These are phyloP conservation scores for Drosophila oshimai DNA, from an alignment of 1,140 invertebrate genomes.

Conservation along the genomic window DNA sequence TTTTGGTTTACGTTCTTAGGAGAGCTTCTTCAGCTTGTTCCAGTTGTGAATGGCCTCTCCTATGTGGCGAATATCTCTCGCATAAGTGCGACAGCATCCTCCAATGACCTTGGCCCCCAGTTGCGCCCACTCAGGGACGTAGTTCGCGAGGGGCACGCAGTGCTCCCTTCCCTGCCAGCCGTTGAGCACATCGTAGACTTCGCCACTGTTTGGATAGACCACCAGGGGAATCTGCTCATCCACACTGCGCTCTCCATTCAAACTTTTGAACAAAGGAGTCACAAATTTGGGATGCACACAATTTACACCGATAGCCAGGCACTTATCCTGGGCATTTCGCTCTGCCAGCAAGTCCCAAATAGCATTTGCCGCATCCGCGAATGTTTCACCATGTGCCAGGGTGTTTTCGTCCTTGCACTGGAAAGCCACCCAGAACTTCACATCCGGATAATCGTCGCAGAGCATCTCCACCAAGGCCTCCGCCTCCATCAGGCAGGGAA, in stretches of 20 bases:
- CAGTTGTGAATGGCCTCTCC: slow-evolving; percentile 73
- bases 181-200: slow-evolving; percentile 84
- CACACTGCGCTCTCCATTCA: slow-evolving; percentile 73
- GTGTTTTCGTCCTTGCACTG: slow-evolving; percentile 85
- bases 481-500: slow-evolving; percentile 92
- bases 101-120: slow-evolving; percentile 89
- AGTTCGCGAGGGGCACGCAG: slow-evolving; percentile 84
- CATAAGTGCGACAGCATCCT: slow-evolving; percentile 90
- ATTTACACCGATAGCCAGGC: slow-evolving; percentile 94
- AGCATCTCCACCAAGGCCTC: slow-evolving; percentile 91
- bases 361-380: slow-evolving; percentile 84
- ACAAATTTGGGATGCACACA: slow-evolving; percentile 88
- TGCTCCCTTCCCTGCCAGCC: slow-evolving; percentile 86
- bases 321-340: slow-evolving; percentile 85
- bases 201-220: slow-evolving; percentile 90
- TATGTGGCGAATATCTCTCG: slow-evolving; percentile 85
- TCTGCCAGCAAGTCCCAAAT: slow-evolving; percentile 85
- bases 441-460: slow-evolving; percentile 88
- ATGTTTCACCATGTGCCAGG: slow-evolving; percentile 90
- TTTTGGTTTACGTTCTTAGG: background rate
- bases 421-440: slow-evolving; percentile 90
- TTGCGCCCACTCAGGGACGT: slow-evolving; percentile 87
- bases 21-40: slow-evolving; percentile 61
- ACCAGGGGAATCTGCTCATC: slow-evolving; percentile 84
- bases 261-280: slow-evolving; percentile 84